phyloP scores from a whole-genome alignment of 2,888 invertebrate species.

The Amphipyra berbera region DNA sequence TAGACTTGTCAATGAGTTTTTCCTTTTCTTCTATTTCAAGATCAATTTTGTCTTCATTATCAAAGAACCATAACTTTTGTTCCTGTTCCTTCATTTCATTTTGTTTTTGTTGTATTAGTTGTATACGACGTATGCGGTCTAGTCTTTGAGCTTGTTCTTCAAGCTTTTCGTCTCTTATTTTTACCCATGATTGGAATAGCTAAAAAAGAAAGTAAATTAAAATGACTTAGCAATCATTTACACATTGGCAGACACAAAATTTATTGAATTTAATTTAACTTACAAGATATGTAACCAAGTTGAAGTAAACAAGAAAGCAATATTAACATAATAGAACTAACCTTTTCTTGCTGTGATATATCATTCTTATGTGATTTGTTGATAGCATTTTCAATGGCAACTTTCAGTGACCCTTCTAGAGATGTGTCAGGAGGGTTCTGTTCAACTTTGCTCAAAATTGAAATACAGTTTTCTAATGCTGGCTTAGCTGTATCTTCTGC shows the following conservation, averaged over 20 bases:
- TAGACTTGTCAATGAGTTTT: conserved; percentile 69
- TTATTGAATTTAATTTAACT: no score
- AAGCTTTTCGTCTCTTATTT: conserved; percentile 88
- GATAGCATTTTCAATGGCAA: conserved; percentile 88
- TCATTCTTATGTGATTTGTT: conserved; percentile 89
- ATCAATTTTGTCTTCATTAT: conserved; percentile 94
- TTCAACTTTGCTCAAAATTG: conserved; percentile 64
- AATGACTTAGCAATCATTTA: background rate
- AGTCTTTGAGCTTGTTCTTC: conserved; percentile 90
- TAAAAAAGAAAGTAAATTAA: conserved; percentile 67
- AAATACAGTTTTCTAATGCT: conserved; percentile 67
- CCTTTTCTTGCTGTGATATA: conserved; percentile 89
- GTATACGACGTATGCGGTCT: conserved; percentile 88
- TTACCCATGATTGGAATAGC: conserved; percentile 90
- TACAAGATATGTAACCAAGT: background rate
- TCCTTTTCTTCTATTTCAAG: conserved; percentile 91
- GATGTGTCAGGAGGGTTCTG: conserved; percentile 54
- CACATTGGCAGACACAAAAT: no score
- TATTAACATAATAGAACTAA: conserved; percentile 55
- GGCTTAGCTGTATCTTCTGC: conserved; percentile 64
- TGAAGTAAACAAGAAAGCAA: conserved; percentile 20
- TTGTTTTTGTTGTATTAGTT: conserved; percentile 86
- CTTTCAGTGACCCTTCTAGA: conserved; percentile 85
- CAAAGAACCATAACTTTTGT: conserved; percentile 95
- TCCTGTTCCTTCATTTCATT: conserved; percentile 87